Conservation (phyloP, 2,113 vertebrate species). For the Fulica atra region DNA sequence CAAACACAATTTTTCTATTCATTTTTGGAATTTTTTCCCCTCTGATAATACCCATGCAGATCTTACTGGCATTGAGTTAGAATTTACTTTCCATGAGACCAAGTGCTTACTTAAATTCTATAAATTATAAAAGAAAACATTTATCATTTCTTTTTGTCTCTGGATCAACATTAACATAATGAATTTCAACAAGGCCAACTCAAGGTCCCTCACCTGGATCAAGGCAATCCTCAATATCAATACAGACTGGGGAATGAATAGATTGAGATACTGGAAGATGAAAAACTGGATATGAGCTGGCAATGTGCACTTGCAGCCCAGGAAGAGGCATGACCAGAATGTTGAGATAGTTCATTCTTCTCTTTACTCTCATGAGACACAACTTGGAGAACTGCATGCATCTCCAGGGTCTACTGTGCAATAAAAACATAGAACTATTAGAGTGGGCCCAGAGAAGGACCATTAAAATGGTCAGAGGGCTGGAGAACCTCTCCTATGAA, state of each 20-base stretch:
- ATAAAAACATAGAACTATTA: not conserved
- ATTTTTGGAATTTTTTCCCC: not conserved
- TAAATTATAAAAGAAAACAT: not conserved
- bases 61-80: not conserved
- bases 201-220: not conserved
- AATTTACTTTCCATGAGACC: not conserved
- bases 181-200: not conserved
- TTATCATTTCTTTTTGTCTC: not conserved
- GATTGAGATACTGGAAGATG: not conserved
- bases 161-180: not conserved
- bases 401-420: fast-evolving
- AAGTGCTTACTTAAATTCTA: not conserved
- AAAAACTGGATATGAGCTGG: not conserved
- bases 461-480: not conserved
- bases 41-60: not conserved
- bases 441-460: not conserved
- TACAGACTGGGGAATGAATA: not conserved
- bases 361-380: fast-evolving
- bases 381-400: not conserved
- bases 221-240: not conserved
- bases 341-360: not conserved
- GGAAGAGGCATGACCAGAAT: not conserved
- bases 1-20: not conserved
- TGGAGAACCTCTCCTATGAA: not conserved
- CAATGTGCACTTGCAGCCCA: not conserved